phyloP scores from a whole-genome alignment of 2,113 vertebrate genomes.

The Actenoides lindsayi region DNA sequence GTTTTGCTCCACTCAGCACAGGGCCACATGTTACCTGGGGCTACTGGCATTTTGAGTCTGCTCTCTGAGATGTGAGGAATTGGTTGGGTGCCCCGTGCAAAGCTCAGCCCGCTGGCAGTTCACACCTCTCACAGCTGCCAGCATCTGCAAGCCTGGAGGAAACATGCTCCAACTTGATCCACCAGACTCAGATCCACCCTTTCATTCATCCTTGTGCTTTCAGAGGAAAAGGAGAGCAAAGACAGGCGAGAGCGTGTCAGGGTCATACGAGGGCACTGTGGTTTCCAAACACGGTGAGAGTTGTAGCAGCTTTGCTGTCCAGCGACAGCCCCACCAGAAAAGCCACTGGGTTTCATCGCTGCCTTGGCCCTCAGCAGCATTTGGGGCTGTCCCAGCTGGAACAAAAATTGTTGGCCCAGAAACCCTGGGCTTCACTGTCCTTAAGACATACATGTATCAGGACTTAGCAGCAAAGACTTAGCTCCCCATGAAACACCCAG shows the following conservation, averaged over 20 bases:
- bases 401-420: not conserved
- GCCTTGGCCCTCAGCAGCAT: not conserved
- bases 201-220: not conserved
- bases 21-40: not conserved
- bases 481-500: not conserved
- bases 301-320: not conserved
- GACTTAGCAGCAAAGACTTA: not conserved
- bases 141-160: not conserved
- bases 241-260: not conserved
- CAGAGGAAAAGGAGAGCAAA: not conserved
- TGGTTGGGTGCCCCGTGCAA: not conserved
- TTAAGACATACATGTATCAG: not conserved
- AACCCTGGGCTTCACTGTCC: not conserved
- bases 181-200: not conserved
- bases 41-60: not conserved
- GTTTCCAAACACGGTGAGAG: not conserved
- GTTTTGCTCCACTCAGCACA: not conserved
- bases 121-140: not conserved
- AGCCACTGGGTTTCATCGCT: not conserved
- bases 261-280: not conserved
- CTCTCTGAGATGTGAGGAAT: not conserved
- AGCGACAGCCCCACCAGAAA: not conserved
- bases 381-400: not conserved
- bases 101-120: not conserved
- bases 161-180: not conserved